These are phyloP conservation scores for Neotragus moschatus DNA, from an alignment of 2,113 vertebrate species.

Conservation along the genomic window DNA sequence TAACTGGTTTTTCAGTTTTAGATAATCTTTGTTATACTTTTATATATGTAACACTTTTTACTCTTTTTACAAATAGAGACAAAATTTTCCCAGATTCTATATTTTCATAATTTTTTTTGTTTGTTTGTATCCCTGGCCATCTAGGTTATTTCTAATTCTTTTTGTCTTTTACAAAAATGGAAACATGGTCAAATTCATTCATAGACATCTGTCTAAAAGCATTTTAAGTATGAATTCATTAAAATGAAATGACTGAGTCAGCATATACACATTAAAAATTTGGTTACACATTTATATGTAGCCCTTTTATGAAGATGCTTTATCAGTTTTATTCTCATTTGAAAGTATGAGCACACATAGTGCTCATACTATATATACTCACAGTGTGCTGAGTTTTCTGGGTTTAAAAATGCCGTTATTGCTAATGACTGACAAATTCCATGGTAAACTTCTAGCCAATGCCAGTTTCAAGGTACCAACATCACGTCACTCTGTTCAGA, in stretches of 20 bases:
- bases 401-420: not conserved
- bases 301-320: not conserved
- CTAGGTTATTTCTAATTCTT: not conserved
- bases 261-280: not conserved
- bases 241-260: not conserved
- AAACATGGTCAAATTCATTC: not conserved
- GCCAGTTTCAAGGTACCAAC: not conserved
- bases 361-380: not conserved
- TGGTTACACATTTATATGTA: not conserved
- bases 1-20: not conserved
- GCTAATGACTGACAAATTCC: not conserved
- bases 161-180: not conserved
- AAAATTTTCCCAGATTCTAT: not conserved
- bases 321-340: not conserved
- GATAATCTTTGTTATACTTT: not conserved
- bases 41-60: not conserved
- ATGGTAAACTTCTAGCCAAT: not conserved
- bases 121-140: not conserved
- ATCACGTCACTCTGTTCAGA: not conserved
- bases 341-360: not conserved
- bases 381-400: not conserved
- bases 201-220: not conserved
- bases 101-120: not conserved
- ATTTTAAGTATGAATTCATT: not conserved
- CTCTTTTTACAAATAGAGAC: not conserved